Evolutionary conservation across 2,113 vertebrate species (phyloP).

Genomic region (Gulo gulo): DNA sequence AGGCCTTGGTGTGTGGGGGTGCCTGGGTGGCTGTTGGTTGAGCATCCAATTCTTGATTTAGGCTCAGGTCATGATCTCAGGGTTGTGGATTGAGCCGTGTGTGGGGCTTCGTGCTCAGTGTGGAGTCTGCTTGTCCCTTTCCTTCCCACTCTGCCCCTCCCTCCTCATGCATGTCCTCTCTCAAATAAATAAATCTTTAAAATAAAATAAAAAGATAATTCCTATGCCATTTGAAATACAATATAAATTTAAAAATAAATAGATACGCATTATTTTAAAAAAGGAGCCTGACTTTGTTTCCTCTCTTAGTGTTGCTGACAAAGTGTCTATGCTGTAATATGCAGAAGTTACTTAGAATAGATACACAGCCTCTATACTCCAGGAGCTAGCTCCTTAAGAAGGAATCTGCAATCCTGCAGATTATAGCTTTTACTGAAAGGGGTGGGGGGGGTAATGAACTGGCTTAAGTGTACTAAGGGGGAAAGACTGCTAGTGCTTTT

Average conservation of each 20-base stretch:
- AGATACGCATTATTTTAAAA: background rate
- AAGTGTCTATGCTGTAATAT: background rate
- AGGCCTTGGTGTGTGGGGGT: background rate
- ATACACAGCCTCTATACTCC: background rate
- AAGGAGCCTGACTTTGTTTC: background rate
- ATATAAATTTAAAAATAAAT: constrained; percentile 3
- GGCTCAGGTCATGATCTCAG: background rate
- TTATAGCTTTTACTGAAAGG: background rate
- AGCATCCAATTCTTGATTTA: background rate
- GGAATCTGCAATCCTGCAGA: background rate
- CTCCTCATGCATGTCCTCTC: background rate
- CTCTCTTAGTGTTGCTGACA: background rate
- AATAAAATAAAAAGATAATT: background rate
- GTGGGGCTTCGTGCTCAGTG: background rate
- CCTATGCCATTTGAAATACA: background rate
- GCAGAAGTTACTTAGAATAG: background rate
- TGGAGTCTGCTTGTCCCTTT: background rate
- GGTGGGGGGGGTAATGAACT: no score
- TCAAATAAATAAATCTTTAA: background rate
- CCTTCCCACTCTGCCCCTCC: background rate
- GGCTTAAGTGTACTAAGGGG: background rate
- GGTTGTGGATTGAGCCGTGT: background rate
- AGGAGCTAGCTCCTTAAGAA: background rate
- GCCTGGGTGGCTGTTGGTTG: background rate
- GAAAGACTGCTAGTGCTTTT: background rate